phyloP scores from a whole-genome alignment of 2,888 invertebrate genomes.

The Ametastegia equiseti region DNA sequence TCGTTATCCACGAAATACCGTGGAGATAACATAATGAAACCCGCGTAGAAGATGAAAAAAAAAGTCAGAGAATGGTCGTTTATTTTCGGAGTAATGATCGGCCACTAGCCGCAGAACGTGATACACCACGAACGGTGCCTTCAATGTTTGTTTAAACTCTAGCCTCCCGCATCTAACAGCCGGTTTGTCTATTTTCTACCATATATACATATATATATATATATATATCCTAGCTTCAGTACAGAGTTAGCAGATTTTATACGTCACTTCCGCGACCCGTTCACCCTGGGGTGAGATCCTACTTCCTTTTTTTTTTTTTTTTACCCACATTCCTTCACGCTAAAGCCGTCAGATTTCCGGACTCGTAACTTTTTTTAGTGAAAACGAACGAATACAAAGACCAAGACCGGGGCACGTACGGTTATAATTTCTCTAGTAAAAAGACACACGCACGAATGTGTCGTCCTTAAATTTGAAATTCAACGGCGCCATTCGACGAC shows the following conservation, averaged over 20 bases:
- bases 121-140: slow-evolving; percentile 29
- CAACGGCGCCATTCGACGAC: neutral
- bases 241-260: neutral
- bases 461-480: slow-evolving; percentile 33
- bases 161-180: slow-evolving; percentile 5
- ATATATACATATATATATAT: too few species aligned
- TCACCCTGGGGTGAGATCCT: neutral
- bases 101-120: slow-evolving; percentile 32
- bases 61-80: neutral
- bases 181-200: slow-evolving; percentile 33
- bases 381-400: neutral
- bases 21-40: neutral
- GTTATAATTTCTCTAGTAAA: neutral
- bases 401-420: neutral
- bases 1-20: slow-evolving; percentile 6
- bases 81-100: slow-evolving; percentile 43
- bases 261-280: neutral
- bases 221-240: neutral
- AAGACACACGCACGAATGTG: neutral
- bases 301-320: neutral
- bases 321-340: neutral
- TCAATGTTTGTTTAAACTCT: slow-evolving; percentile 39
- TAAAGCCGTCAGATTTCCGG: neutral
- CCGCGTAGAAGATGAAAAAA: neutral
- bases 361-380: neutral